Conservation (phyloP, 2,797 vertebrate genomes). For the Eupleurogrammus muticus region DNA sequence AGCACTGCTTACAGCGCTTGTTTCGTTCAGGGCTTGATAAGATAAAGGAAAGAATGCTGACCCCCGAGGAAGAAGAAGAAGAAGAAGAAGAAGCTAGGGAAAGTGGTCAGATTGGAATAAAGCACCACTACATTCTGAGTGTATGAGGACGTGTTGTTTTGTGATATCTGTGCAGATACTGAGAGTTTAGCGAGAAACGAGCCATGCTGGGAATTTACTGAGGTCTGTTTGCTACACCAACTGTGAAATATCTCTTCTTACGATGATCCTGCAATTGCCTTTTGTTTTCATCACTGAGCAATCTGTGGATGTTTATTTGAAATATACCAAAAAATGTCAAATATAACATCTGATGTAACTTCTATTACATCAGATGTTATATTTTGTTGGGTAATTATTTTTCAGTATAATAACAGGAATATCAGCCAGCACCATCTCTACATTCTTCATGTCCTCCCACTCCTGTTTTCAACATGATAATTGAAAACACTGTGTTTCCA, state of each 20-base stretch:
- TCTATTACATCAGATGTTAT: neutral
- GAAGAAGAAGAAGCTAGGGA: no score
- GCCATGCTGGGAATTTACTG: slow-evolving; percentile 23
- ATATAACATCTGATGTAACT: no score
- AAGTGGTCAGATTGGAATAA: slow-evolving; percentile 20
- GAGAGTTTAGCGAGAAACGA: slow-evolving; percentile 30
- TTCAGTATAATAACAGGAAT: neutral
- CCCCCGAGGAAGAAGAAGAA: neutral
- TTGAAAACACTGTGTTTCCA: no score
- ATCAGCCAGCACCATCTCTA: neutral
- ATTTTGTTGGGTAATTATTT: neutral
- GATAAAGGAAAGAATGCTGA: neutral
- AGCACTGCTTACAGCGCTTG: slow-evolving; percentile 1
- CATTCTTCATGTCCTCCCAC: neutral
- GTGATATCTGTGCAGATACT: slow-evolving; percentile 42
- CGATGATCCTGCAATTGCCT: neutral
- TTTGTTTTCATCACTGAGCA: neutral
- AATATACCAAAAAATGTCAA: no score
- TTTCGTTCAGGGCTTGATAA: slow-evolving; percentile 6
- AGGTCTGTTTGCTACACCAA: slow-evolving; percentile 18
- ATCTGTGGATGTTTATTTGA: neutral
- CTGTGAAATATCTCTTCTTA: neutral
- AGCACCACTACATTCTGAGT: slow-evolving; percentile 16
- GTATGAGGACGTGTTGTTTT: slow-evolving; percentile 35
- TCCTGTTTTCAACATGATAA: no score